Percentiles rank a stretch among this genome's conserved stretches.
These are phyloP conservation scores for Python bivittatus DNA, from an alignment of 2,113 vertebrate genomes.

Conservation along the genomic window DNA sequence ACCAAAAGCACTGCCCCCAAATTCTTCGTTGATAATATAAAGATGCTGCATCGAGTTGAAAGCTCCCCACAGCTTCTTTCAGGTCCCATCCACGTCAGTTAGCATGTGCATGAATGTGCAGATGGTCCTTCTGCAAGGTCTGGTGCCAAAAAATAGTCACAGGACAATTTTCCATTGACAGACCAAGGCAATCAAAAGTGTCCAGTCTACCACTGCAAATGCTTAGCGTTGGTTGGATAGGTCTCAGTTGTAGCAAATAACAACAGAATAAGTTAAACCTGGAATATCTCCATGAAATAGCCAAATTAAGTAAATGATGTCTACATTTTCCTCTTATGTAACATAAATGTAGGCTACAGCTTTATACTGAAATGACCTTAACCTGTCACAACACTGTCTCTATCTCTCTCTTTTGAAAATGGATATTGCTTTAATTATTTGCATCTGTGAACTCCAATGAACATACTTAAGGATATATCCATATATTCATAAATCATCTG, in stretches of 20 bases:
- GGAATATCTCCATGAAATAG: conserved; percentile 46
- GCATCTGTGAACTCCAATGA: conserved; percentile 91
- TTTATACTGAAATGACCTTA: conserved; percentile 80
- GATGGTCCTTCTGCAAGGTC: neutral
- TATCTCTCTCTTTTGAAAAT: conserved; percentile 68
- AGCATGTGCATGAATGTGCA: neutral
- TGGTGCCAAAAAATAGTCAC: neutral
- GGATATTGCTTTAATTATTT: conserved; percentile 89
- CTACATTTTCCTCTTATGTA: conserved; percentile 52
- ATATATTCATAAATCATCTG: conserved; percentile 87
- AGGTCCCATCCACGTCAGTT: neutral
- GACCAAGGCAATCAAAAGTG: neutral
- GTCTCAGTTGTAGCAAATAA: conserved; percentile 1
- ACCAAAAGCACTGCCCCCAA: neutral
- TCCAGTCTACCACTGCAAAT: neutral
- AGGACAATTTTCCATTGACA: neutral
- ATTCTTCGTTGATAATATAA: neutral
- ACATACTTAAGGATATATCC: conserved; percentile 87
- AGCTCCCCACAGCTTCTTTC: neutral
- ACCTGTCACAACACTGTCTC: conserved; percentile 61
- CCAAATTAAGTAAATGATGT: conserved; percentile 44
- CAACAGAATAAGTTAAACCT: conserved; percentile 24
- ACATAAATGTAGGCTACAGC: conserved; percentile 49
- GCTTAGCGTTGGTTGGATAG: neutral
- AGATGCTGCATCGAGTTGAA: neutral